Evolutionary conservation across 2,888 invertebrate genomes (phyloP).

Genomic region (Mythimna impura): DNA sequence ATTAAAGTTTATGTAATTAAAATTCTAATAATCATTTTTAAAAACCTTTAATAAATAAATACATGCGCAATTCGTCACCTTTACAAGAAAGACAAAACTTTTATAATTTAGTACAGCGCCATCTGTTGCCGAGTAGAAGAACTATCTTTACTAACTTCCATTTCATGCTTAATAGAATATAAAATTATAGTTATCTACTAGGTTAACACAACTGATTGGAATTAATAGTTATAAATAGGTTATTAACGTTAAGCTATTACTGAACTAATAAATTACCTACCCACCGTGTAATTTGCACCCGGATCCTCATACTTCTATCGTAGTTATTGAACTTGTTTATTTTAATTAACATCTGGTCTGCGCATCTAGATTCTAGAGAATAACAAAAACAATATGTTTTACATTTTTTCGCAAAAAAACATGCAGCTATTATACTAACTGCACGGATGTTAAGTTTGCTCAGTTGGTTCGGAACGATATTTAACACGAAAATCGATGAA

Average conservation of each 20-base stretch:
- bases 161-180: background rate
- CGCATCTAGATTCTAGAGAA: constrained; percentile 5
- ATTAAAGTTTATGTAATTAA: background rate
- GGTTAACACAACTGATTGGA: too few species aligned
- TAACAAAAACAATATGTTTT: constrained; percentile 18
- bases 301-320: constrained; percentile 10
- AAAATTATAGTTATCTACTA: background rate
- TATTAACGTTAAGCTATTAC: background rate
- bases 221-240: too few species aligned
- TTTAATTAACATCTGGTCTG: constrained; percentile 43
- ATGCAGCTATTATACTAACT: constrained; percentile 2
- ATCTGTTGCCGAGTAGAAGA: constrained; percentile 74
- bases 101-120: constrained; percentile 64
- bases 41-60: accelerated
- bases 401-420: constrained; percentile 3
- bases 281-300: background rate
- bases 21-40: background rate
- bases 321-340: constrained; percentile 24
- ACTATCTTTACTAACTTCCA: background rate
- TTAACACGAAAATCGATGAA: constrained; percentile 51
- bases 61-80: background rate
- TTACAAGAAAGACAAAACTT: accelerated
- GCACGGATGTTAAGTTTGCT: constrained; percentile 15
- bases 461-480: background rate
- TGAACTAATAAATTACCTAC: background rate